phyloP scores from a whole-genome alignment of 2,113 vertebrate genomes.

The Nycticryphes semicollaris region DNA sequence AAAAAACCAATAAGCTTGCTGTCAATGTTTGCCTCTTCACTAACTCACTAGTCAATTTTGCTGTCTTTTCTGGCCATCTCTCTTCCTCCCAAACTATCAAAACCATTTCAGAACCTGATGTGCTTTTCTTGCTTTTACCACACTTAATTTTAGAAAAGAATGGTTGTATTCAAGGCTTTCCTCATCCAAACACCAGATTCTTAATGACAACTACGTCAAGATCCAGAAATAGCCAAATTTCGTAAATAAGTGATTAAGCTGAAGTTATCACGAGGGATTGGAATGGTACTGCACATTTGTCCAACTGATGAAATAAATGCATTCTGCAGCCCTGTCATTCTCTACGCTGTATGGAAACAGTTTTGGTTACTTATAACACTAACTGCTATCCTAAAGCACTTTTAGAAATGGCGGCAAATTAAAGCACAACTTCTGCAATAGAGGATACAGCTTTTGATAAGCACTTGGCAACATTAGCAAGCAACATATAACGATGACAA shows the following conservation, averaged over 20 bases:
- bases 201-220: accelerated
- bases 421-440: background rate
- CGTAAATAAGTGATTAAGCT: background rate
- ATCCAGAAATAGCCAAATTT: background rate
- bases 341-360: background rate
- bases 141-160: background rate
- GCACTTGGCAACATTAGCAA: background rate
- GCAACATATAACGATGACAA: accelerated
- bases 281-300: background rate
- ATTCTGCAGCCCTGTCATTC: background rate
- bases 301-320: background rate
- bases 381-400: background rate
- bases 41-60: background rate
- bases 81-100: background rate
- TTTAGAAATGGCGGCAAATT: background rate
- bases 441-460: background rate
- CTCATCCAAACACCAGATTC: background rate
- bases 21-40: background rate
- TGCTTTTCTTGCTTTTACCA: background rate
- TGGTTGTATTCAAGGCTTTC: background rate
- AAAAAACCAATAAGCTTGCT: background rate
- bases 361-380: background rate
- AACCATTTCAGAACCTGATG: background rate
- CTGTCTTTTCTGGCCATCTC: background rate
- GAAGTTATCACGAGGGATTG: background rate